Evolutionary conservation across 1,140 invertebrate genomes (phyloP).

Genomic region (Megathymus violae): DNA sequence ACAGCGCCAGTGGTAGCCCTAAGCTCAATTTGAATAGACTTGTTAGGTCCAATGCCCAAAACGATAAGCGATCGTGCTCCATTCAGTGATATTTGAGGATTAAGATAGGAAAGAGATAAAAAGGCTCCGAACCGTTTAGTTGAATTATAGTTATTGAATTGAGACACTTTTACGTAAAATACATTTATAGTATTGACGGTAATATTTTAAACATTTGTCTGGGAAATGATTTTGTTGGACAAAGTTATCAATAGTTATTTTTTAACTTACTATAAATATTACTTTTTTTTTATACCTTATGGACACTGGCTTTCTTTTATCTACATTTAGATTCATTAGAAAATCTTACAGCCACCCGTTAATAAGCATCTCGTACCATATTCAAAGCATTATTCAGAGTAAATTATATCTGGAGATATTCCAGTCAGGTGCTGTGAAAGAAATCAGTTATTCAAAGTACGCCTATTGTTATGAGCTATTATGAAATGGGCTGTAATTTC

Average conservation of each 20-base stretch:
- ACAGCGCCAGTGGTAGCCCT: constrained; percentile 78
- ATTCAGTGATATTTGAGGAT: constrained; percentile 70
- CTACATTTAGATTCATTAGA: too few species aligned
- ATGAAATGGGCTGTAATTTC: constrained; percentile 28
- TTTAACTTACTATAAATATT: too few species aligned
- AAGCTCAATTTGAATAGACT: constrained; percentile 79
- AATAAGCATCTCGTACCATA: constrained; percentile 4
- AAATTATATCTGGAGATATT: constrained; percentile 14
- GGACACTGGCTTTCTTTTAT: too few species aligned
- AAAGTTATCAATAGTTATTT: too few species aligned
- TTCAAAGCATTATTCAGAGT: constrained; percentile 5
- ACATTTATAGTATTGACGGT: too few species aligned
- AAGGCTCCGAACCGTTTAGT: constrained; percentile 2
- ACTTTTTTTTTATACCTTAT: too few species aligned
- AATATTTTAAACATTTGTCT: background rate
- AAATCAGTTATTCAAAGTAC: constrained; percentile 26
- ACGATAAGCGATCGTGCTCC: constrained; percentile 71
- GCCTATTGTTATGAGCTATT: constrained; percentile 26
- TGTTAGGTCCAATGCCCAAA: constrained; percentile 66
- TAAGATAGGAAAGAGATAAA: constrained; percentile 31
- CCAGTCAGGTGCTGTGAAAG: constrained; percentile 30
- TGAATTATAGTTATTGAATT: too few species aligned
- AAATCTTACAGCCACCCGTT: background rate
- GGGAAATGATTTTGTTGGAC: background rate
- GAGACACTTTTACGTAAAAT: too few species aligned